These are phyloP conservation scores for Malurus splendens DNA, from an alignment of 2,797 vertebrate genomes.

Conservation along the genomic window DNA sequence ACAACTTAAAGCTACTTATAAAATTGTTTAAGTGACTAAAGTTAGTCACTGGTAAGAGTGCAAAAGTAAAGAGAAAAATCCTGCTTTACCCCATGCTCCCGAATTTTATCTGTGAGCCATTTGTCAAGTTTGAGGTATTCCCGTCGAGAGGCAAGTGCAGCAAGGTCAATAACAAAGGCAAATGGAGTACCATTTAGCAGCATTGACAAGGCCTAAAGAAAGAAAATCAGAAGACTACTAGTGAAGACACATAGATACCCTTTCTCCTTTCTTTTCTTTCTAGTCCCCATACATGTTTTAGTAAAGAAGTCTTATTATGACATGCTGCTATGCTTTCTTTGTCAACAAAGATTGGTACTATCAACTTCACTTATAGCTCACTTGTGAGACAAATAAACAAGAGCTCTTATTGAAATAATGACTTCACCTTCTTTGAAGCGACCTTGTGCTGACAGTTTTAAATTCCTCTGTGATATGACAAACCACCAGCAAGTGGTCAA, in stretches of 20 bases:
- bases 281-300: background rate
- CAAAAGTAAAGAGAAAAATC: conserved; percentile 51
- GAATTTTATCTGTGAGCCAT: conserved; percentile 99
- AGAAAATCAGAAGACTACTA: conserved; percentile 49
- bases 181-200: conserved; percentile 99
- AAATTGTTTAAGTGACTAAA: conserved; percentile 11
- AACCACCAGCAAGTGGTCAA: background rate
- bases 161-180: conserved; percentile 99
- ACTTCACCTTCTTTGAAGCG: background rate
- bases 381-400: background rate
- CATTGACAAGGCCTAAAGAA: conserved; percentile 93
- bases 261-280: background rate
- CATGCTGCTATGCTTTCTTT: background rate
- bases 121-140: conserved; percentile 99
- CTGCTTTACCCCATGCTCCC: conserved; percentile 93
- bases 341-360: background rate
- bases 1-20: conserved; percentile 4
- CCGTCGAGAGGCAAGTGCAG: conserved; percentile 99
- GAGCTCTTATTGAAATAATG: background rate
- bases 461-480: background rate
- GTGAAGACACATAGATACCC: conserved; percentile 19
- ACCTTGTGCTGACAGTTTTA: conserved; percentile 6
- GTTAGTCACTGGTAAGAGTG: background rate
- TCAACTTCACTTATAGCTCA: background rate
- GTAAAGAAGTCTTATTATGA: background rate